A percentile compares a stretch with the other conserved stretches of the same genome.
phyloP scores from a whole-genome alignment of 2,113 vertebrate species.

The Lampris incognitus region DNA sequence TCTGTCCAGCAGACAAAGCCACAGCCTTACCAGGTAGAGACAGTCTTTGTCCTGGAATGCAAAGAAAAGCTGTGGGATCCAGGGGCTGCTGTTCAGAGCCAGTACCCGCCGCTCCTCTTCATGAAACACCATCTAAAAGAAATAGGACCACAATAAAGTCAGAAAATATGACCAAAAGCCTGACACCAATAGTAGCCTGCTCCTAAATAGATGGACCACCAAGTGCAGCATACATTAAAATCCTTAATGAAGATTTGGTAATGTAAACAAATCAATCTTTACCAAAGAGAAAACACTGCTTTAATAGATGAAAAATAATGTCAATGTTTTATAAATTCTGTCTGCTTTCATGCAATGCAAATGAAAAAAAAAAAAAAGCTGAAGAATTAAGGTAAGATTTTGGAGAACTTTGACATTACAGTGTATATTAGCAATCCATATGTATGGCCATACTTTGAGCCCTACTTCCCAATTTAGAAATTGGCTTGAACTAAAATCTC shows the following conservation, averaged over 20 bases:
- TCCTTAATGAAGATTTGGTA: not conserved
- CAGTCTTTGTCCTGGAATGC: slow-evolving; percentile 95
- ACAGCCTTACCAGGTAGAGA: slow-evolving; percentile 90
- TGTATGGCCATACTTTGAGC: not conserved
- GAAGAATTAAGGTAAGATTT: not conserved
- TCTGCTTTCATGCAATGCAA: not conserved
- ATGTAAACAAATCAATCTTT: not conserved
- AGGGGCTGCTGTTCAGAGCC: slow-evolving; percentile 87
- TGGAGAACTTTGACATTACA: not conserved
- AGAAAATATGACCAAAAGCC: not conserved
- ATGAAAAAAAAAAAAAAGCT: not conserved
- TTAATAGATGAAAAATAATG: not conserved
- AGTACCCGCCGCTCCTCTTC: slow-evolving; percentile 92
- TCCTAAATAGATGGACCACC: slow-evolving; percentile 2
- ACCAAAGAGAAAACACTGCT: not conserved
- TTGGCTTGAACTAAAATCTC: not conserved
- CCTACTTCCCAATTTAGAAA: not conserved
- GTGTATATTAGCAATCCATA: not conserved
- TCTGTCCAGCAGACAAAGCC: not conserved
- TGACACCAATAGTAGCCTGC: not conserved
- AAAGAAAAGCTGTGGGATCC: slow-evolving; percentile 92
- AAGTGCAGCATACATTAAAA: not conserved
- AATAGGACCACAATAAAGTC: slow-evolving; percentile 5
- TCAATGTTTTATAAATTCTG: not conserved
- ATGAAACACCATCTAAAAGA: slow-evolving; percentile 88